These are phyloP conservation scores for Chrysolina oricalcia DNA, from an alignment of 2,888 invertebrate genomes.

Conservation along the genomic window DNA sequence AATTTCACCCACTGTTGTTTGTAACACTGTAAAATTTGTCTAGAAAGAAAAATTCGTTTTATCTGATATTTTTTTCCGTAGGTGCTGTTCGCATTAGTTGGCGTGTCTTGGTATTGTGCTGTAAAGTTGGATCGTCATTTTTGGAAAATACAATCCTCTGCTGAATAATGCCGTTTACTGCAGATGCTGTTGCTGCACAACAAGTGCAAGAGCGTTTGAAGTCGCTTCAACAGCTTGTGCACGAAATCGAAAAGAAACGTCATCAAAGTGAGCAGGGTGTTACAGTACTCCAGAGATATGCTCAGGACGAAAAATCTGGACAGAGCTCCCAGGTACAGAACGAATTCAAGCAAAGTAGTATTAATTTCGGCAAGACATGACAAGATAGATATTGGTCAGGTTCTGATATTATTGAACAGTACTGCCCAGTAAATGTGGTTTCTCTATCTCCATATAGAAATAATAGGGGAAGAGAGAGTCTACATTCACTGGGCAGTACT, in stretches of 20 bases:
- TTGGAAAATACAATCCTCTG: conserved; percentile 7
- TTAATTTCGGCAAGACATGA: too few species aligned
- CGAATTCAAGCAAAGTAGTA: background rate
- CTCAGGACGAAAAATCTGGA: conserved; percentile 69
- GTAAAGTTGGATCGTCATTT: conserved; percentile 70
- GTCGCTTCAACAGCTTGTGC: conserved; percentile 83
- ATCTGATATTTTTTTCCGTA: conserved; percentile 40
- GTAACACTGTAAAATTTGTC: conserved; percentile 57
- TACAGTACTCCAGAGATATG: conserved; percentile 84
- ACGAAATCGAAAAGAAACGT: conserved; percentile 88
- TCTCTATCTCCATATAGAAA: too few species aligned
- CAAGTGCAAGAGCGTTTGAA: conserved; percentile 84
- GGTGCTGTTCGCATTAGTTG: conserved; percentile 65
- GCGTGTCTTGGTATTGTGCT: conserved; percentile 74
- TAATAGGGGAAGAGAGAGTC: too few species aligned
- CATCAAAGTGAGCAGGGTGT: conserved; percentile 87
- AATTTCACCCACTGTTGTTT: conserved; percentile 56
- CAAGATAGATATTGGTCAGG: too few species aligned
- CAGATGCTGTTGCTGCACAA: conserved; percentile 82
- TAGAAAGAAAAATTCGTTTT: background rate
- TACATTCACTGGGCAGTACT: too few species aligned
- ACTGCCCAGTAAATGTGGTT: too few species aligned
- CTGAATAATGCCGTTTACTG: conserved; percentile 81
- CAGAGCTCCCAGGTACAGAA: conserved; percentile 64
- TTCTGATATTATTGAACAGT: too few species aligned